Evolutionary conservation across 2,113 vertebrate genomes (phyloP).

Genomic region (Caracal caracal): DNA sequence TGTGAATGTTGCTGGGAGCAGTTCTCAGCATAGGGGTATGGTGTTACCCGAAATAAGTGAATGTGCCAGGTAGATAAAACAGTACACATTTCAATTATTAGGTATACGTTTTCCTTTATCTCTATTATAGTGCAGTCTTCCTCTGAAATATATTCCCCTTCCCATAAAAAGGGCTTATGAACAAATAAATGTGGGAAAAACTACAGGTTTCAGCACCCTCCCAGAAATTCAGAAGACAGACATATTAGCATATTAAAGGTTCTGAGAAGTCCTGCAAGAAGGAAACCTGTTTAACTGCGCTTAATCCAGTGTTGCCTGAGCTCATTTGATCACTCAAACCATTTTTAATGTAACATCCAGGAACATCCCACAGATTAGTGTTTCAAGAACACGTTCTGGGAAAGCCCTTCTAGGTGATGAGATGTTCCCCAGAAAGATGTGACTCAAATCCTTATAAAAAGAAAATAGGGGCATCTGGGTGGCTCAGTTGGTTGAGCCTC

Average conservation of each 20-base stretch:
- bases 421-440: slow-evolving; percentile 26
- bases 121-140: not conserved
- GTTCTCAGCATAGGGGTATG: not conserved
- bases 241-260: not conserved
- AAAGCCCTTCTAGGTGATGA: not conserved
- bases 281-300: not conserved
- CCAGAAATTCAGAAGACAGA: not conserved
- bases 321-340: not conserved
- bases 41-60: not conserved
- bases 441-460: slow-evolving; percentile 21
- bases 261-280: not conserved
- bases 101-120: not conserved
- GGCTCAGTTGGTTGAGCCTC: no score
- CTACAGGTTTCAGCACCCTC: not conserved
- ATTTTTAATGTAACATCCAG: not conserved
- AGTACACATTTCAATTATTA: not conserved
- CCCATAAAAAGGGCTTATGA: not conserved
- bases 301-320: slow-evolving; percentile 33
- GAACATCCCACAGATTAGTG: not conserved
- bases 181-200: not conserved
- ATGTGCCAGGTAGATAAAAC: not conserved
- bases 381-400: not conserved
- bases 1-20: not conserved
- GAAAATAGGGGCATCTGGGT: not conserved
- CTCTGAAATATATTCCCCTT: not conserved